Evolutionary conservation across 2,888 invertebrate species (phyloP).

Genomic region (Cetonia aurata): DNA sequence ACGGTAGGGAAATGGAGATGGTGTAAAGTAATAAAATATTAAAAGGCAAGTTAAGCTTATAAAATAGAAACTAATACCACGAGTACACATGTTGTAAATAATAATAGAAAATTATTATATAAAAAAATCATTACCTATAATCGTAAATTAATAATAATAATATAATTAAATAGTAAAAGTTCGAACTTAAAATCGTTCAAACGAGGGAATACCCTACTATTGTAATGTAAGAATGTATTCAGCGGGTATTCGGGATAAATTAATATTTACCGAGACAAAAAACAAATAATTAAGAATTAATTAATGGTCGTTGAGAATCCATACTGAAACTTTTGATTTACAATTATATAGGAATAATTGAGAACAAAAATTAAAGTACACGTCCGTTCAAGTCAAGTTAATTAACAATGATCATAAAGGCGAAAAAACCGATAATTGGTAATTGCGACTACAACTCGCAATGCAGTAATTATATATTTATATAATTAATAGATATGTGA

Average conservation of each 20-base stretch:
- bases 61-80: conserved; percentile 37
- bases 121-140: conserved; percentile 35
- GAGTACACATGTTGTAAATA: conserved; percentile 34
- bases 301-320: background rate
- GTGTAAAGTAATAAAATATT: conserved; percentile 13
- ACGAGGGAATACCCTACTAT: background rate
- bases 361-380: conserved; percentile 33
- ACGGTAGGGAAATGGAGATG: conserved; percentile 25
- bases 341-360: conserved; percentile 33
- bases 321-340: conserved; percentile 38
- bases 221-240: background rate
- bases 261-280: too few relatives aligned
- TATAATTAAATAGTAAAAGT: conserved; percentile 25
- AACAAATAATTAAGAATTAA: too few relatives aligned
- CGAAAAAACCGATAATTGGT: conserved; percentile 5
- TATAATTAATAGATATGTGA: conserved; percentile 55
- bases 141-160: conserved; percentile 19
- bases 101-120: background rate
- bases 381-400: conserved; percentile 8
- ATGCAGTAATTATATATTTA: conserved; percentile 50
- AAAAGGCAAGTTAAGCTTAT: conserved; percentile 37
- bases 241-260: background rate
- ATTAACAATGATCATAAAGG: conserved; percentile 10
- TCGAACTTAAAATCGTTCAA: conserved; percentile 6
- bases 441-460: conserved; percentile 52